These are phyloP conservation scores for Apocrypta bakeri DNA, from an alignment of 1,140 invertebrate genomes.

Conservation along the genomic window DNA sequence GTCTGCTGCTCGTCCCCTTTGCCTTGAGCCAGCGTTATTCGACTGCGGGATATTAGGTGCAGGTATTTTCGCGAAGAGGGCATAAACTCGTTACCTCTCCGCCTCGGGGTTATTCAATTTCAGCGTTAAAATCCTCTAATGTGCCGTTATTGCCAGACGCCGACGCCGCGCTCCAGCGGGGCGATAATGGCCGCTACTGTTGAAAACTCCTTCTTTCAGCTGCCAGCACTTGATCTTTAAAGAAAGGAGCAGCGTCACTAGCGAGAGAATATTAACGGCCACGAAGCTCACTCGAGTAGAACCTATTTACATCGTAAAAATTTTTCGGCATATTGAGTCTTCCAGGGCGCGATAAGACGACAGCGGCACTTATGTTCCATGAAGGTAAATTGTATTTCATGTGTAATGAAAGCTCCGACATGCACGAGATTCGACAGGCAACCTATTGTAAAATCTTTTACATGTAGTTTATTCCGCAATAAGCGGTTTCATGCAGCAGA, in stretches of 20 bases:
- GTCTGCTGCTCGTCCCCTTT: constrained; percentile 54
- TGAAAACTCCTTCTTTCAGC: constrained; percentile 43
- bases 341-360: background rate
- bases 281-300: background rate
- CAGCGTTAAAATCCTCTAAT: constrained; percentile 72
- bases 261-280: constrained; percentile 35
- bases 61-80: constrained; percentile 65
- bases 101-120: constrained; percentile 71
- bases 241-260: constrained; percentile 27
- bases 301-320: constrained; percentile 40
- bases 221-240: constrained; percentile 41
- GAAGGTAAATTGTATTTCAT: background rate
- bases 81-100: constrained; percentile 68
- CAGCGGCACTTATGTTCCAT: background rate
- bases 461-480: too few species aligned
- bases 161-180: background rate
- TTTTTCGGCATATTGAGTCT: constrained; percentile 38
- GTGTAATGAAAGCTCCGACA: background rate
- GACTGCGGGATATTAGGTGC: constrained; percentile 53
- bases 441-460: background rate
- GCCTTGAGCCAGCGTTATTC: background rate
- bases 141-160: constrained; percentile 66
- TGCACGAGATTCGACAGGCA: background rate
- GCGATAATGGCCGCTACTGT: constrained; percentile 62
- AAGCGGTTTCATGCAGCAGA: background rate